These are phyloP conservation scores for Onthophagus sagittarius DNA, from an alignment of 2,888 invertebrate genomes.

Conservation along the genomic window DNA sequence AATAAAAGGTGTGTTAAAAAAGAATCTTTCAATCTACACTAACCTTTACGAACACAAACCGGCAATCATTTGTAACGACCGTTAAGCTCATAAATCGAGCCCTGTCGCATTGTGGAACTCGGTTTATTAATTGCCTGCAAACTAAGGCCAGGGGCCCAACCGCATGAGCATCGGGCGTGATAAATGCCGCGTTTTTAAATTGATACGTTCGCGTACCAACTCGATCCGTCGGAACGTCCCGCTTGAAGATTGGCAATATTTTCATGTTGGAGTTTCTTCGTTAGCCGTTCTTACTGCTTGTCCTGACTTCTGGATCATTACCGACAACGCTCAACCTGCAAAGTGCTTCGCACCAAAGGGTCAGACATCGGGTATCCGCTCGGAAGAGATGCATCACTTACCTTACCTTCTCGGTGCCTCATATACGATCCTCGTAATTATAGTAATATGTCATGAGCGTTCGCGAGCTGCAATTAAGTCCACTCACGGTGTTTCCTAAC, in stretches of 20 bases:
- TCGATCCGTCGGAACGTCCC: background rate
- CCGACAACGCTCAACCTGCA: background rate
- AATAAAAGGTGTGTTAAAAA: background rate
- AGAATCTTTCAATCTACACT: background rate
- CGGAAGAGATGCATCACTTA: background rate
- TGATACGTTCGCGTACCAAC: conserved; percentile 3
- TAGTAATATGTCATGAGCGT: background rate
- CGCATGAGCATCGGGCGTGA: conserved; percentile 1
- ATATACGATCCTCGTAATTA: background rate
- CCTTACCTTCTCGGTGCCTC: background rate
- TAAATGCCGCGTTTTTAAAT: conserved; percentile 16
- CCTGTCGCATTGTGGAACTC: conserved; percentile 14
- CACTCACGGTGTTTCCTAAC: background rate
- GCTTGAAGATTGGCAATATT: background rate
- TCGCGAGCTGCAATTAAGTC: background rate
- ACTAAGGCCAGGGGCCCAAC: conserved; percentile 1
- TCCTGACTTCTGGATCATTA: background rate
- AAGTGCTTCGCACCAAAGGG: background rate
- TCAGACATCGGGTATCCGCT: background rate
- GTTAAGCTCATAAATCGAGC: conserved; percentile 20
- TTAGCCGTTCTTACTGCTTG: background rate
- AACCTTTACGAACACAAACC: conserved; percentile 20
- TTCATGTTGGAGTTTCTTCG: background rate
- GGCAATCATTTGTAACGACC: conserved; percentile 23
- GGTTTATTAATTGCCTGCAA: conserved; percentile 17